phyloP scores from a whole-genome alignment of 2,888 invertebrate species.

The Zaprionus obscuricornis region DNA sequence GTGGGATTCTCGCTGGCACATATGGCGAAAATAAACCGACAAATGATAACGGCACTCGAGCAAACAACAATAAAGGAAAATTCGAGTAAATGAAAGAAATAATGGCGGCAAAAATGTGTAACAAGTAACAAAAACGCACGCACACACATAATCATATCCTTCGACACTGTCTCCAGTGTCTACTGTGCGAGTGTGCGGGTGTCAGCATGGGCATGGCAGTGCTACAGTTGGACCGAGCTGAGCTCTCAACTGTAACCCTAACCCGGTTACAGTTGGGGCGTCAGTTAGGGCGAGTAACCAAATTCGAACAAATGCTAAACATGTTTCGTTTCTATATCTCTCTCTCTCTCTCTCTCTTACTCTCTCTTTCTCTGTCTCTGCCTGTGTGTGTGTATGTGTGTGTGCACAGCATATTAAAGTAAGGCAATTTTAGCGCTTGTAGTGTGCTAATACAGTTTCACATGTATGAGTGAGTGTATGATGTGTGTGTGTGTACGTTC shows the following conservation, averaged over 20 bases:
- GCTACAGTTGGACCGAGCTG: no score
- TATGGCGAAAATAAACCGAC: slow-evolving; percentile 68
- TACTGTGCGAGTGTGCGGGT: no score
- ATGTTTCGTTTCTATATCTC: slow-evolving; percentile 9
- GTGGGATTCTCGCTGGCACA: slow-evolving; percentile 40
- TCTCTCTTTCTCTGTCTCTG: background rate
- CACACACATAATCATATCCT: slow-evolving; percentile 13
- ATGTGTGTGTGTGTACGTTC: background rate
- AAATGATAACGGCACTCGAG: slow-evolving; percentile 77
- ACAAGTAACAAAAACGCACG: slow-evolving; percentile 58
- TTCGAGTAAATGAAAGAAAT: slow-evolving; percentile 74
- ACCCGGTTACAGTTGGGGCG: slow-evolving; percentile 15
- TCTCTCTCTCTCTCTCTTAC: slow-evolving; percentile 24
- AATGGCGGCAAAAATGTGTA: slow-evolving; percentile 69
- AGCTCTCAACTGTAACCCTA: no score
- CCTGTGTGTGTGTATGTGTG: slow-evolving; percentile 24
- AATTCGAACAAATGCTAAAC: slow-evolving; percentile 47
- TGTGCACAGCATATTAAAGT: slow-evolving; percentile 60
- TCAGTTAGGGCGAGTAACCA: slow-evolving; percentile 29
- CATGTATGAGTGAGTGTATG: no score
- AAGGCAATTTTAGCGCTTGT: slow-evolving; percentile 57
- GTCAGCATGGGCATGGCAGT: no score
- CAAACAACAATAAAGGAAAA: slow-evolving; percentile 78
- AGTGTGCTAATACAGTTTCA: slow-evolving; percentile 35
- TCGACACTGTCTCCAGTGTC: background rate